Conservation (phyloP, 2,797 vertebrate genomes). For the Cirrhinus molitorella region DNA sequence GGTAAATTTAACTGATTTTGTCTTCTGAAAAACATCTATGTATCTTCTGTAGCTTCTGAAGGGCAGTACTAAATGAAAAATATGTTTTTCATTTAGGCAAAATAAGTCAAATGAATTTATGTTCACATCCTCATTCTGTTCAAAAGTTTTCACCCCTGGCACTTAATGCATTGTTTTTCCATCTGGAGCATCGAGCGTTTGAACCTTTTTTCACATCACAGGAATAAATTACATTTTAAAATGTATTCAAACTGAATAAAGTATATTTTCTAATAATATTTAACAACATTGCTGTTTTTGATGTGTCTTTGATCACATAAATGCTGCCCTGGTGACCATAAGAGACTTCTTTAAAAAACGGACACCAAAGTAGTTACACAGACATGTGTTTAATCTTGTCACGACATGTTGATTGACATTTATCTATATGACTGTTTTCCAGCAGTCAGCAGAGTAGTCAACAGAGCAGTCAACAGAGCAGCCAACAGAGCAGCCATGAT, state of each 20-base stretch:
- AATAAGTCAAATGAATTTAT: no score
- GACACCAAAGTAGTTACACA: background rate
- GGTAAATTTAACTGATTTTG: no score
- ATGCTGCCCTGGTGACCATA: no score
- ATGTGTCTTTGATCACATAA: background rate
- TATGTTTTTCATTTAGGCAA: no score
- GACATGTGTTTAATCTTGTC: background rate
- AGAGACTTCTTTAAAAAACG: background rate
- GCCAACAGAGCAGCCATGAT: constrained; percentile 92
- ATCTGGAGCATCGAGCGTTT: no score
- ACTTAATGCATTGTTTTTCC: no score
- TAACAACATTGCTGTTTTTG: background rate
- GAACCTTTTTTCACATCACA: background rate
- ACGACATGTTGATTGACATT: constrained; percentile 32
- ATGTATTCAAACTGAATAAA: background rate
- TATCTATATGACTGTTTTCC: constrained; percentile 53
- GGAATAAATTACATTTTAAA: background rate
- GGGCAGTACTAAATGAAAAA: no score
- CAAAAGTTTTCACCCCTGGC: no score
- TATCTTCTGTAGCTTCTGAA: no score
- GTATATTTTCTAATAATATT: background rate
- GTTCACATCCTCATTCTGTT: no score
- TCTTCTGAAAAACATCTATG: no score
- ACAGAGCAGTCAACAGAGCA: constrained; percentile 89
- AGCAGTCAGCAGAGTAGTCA: constrained; percentile 88